phyloP scores from a whole-genome alignment of 2,797 vertebrate species.

The Danio albolineatus region DNA sequence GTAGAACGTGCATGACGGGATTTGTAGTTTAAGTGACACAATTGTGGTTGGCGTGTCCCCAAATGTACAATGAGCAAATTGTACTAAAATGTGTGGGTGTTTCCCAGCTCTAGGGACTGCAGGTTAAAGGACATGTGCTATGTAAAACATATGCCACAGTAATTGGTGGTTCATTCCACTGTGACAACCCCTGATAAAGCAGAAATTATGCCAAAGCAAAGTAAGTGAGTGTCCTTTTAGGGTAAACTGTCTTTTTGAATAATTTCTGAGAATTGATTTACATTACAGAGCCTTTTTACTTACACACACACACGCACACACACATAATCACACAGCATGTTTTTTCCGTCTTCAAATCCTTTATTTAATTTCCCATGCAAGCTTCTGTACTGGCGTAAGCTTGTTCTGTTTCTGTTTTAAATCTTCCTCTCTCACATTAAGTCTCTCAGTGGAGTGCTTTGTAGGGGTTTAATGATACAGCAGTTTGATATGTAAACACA shows the following conservation, averaged over 20 bases:
- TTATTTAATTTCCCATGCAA: conserved; percentile 35
- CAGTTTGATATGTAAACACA: conserved; percentile 41
- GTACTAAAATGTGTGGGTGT: no score
- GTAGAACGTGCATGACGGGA: no score
- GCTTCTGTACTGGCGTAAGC: background rate
- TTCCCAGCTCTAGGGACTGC: no score
- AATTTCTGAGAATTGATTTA: background rate
- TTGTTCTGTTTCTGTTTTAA: background rate
- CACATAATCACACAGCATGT: background rate
- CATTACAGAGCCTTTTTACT: background rate
- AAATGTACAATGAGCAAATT: no score
- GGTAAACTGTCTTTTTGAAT: background rate
- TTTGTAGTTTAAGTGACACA: no score
- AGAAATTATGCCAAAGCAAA: no score
- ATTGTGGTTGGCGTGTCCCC: no score
- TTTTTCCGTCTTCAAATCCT: conserved; percentile 24
- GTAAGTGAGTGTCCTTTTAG: background rate
- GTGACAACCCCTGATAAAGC: no score
- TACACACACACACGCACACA: background rate
- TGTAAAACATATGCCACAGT: no score
- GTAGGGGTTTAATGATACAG: conserved; percentile 42
- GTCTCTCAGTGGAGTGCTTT: conserved; percentile 30
- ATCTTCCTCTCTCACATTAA: conserved; percentile 22
- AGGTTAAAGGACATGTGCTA: no score
- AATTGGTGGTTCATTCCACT: no score